Conservation (phyloP, 2,797 vertebrate species). For the Dermochelys coriacea region DNA sequence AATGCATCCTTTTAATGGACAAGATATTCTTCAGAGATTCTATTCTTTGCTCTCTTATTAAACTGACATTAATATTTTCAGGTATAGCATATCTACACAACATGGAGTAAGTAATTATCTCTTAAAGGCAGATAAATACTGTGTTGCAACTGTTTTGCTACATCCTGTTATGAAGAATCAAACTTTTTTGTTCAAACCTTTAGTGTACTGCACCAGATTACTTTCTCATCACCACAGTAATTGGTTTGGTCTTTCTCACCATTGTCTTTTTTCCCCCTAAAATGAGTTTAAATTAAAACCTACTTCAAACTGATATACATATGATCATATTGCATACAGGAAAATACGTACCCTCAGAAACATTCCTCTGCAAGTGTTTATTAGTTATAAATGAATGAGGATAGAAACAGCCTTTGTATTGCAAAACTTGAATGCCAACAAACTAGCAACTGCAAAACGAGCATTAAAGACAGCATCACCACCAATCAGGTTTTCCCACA, state of each 20-base stretch:
- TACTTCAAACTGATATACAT: background rate
- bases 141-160: background rate
- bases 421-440: slow-evolving; percentile 33
- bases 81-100: background rate
- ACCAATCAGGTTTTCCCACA: background rate
- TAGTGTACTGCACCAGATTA: background rate
- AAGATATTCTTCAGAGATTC: slow-evolving; percentile 8
- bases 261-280: background rate
- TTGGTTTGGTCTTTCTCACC: background rate
- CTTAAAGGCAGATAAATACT: background rate
- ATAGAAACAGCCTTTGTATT: background rate
- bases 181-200: slow-evolving; percentile 5
- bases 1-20: slow-evolving; percentile 12
- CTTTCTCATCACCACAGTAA: background rate
- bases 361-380: background rate
- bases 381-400: slow-evolving; percentile 25
- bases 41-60: slow-evolving; percentile 14
- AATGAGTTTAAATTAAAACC: background rate
- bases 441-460: slow-evolving; percentile 40
- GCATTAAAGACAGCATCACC: slow-evolving; percentile 23
- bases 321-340: no score
- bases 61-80: slow-evolving; percentile 20
- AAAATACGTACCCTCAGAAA: background rate
- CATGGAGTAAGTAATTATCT: background rate
- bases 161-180: background rate